Percentiles rank a stretch among this genome's conserved stretches.
Evolutionary conservation across 2,888 invertebrate species (phyloP).

Genomic region (Oscheius sp.): DNA sequence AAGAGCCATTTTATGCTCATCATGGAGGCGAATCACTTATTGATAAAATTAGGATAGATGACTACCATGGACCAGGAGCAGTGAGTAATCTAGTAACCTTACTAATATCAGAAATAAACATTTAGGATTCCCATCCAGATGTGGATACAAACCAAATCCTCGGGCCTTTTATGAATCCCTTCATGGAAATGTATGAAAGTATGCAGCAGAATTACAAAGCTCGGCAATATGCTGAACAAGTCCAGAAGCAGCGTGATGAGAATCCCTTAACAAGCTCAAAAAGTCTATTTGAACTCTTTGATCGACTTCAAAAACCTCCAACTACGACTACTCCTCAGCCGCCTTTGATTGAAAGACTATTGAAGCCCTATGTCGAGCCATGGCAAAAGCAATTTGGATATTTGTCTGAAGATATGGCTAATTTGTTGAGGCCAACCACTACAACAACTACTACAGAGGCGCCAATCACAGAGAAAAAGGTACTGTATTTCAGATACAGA

Average conservation of each 20-base stretch:
- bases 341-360: slow-evolving; percentile 53
- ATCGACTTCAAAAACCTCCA: slow-evolving; percentile 44
- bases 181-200: slow-evolving; percentile 58
- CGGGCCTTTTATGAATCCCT: slow-evolving; percentile 57
- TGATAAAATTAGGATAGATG: slow-evolving; percentile 21
- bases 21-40: slow-evolving; percentile 1
- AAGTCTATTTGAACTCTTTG: slow-evolving; percentile 51
- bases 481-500: neutral
- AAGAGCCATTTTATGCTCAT: slow-evolving; percentile 28
- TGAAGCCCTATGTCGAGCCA: slow-evolving; percentile 59
- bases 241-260: slow-evolving; percentile 36
- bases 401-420: slow-evolving; percentile 46
- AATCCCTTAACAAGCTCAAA: slow-evolving; percentile 44
- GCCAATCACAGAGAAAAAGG: slow-evolving; percentile 37
- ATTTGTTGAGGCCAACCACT: slow-evolving; percentile 45
- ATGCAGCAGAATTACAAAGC: slow-evolving; percentile 55
- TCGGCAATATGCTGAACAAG: slow-evolving; percentile 46
- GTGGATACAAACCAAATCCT: slow-evolving; percentile 60
- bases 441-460: slow-evolving; percentile 49
- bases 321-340: slow-evolving; percentile 56
- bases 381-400: slow-evolving; percentile 54
- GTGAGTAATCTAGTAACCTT: neutral
- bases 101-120: neutral
- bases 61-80: slow-evolving; percentile 20
- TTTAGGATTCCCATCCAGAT: slow-evolving; percentile 45